phyloP scores from a whole-genome alignment of 2,888 invertebrate species.

The Cheilosia impressa region DNA sequence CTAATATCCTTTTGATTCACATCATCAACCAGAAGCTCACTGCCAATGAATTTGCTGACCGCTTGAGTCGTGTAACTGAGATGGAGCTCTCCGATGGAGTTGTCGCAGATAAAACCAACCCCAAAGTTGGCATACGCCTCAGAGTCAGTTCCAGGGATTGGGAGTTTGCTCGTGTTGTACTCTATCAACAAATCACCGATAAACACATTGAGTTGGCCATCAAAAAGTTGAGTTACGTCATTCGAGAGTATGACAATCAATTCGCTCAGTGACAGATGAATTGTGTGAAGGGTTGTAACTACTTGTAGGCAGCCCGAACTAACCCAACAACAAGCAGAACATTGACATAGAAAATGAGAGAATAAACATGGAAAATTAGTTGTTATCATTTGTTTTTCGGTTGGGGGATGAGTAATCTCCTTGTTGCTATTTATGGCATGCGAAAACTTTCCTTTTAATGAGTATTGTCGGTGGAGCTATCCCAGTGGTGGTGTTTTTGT shows the following conservation, averaged over 20 bases:
- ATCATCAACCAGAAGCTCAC: conserved; percentile 85
- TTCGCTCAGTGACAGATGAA: conserved; percentile 67
- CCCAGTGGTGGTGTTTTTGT: conserved; percentile 22
- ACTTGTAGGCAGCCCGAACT: no score
- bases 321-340: conserved; percentile 15
- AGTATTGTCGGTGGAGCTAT: conserved; percentile 50
- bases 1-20: conserved; percentile 90
- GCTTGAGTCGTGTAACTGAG: conserved; percentile 84
- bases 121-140: conserved; percentile 84
- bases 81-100: conserved; percentile 85
- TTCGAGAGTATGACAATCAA: conserved; percentile 85
- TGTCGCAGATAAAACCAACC: conserved; percentile 80
- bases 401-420: conserved; percentile 24
- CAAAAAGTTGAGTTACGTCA: conserved; percentile 88
- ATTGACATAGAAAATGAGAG: conserved; percentile 9
- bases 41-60: conserved; percentile 85
- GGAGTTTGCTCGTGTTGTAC: conserved; percentile 87
- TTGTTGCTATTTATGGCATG: conserved; percentile 64
- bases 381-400: conserved; percentile 53
- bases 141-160: conserved; percentile 86
- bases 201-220: conserved; percentile 88
- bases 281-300: neutral
- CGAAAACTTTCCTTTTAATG: conserved; percentile 66
- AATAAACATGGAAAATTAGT: conserved; percentile 68
- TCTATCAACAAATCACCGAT: conserved; percentile 89